A percentile compares a stretch with the other conserved stretches of the same genome.
Conservation (phyloP, 1,140 invertebrate genomes). For the Meteorus sp. region DNA sequence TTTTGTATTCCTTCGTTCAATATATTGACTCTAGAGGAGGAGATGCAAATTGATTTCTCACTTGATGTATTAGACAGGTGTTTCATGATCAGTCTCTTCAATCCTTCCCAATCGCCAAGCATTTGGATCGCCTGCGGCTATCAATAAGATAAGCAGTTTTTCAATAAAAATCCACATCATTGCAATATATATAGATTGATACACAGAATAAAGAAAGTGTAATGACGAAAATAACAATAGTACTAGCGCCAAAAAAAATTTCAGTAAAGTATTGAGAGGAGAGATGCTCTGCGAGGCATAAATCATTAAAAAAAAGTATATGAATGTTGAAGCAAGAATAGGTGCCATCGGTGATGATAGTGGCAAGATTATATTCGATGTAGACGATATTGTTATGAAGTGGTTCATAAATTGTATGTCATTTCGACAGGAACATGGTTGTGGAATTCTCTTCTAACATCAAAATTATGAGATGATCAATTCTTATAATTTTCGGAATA, state of each 20-base stretch:
- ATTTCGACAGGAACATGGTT: too few relatives aligned
- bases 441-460: too few relatives aligned
- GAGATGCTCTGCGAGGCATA: not conserved
- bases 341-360: not conserved
- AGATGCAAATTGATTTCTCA: too few relatives aligned
- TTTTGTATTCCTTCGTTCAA: conserved; percentile 20
- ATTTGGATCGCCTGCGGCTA: conserved; percentile 74
- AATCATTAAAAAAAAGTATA: not conserved
- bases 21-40: conserved; percentile 44
- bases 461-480: too few relatives aligned
- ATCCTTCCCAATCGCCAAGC: conserved; percentile 79
- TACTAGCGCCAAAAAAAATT: too few relatives aligned
- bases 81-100: conserved; percentile 80
- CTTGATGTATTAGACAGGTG: conserved; percentile 67
- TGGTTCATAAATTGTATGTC: too few relatives aligned
- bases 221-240: too few relatives aligned
- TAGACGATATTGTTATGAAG: too few relatives aligned
- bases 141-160: conserved; percentile 36
- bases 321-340: not conserved
- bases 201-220: not conserved
- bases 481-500: too few relatives aligned
- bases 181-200: conserved; percentile 3
- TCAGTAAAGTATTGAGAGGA: not conserved
- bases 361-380: too few relatives aligned
- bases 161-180: conserved; percentile 6